Conservation (phyloP, 2,797 vertebrate species). For the Scarus forsteni region DNA sequence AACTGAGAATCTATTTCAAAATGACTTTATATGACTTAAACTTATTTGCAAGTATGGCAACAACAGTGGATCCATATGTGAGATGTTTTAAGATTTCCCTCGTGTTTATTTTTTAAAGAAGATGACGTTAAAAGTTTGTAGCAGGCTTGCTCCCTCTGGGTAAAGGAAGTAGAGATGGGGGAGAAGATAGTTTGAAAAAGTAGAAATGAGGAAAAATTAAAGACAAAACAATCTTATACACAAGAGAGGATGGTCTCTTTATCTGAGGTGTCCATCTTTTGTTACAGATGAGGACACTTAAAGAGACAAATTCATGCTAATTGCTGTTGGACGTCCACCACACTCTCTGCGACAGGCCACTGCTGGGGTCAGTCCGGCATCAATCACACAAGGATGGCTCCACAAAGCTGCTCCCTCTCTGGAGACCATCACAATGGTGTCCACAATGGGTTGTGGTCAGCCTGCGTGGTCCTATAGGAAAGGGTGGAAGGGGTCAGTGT, state of each 20-base stretch:
- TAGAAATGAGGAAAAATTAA: background rate
- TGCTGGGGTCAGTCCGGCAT: slow-evolving; percentile 78
- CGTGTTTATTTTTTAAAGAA: background rate
- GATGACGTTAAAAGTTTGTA: background rate
- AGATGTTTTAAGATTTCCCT: background rate
- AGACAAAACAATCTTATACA: background rate
- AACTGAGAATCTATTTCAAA: no score
- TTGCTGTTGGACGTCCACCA: slow-evolving; percentile 85
- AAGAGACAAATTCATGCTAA: slow-evolving; percentile 87
- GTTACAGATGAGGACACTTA: slow-evolving; percentile 60
- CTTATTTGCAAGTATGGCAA: background rate
- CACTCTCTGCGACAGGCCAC: slow-evolving; percentile 71
- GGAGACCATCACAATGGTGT: slow-evolving; percentile 52
- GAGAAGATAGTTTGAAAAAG: background rate
- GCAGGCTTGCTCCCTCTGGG: no score
- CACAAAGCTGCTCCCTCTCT: slow-evolving; percentile 59
- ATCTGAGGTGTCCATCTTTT: slow-evolving; percentile 3
- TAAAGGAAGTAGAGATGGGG: background rate
- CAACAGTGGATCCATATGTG: no score
- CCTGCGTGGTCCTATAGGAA: slow-evolving; percentile 44
- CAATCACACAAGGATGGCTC: slow-evolving; percentile 66
- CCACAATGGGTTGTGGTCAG: slow-evolving; percentile 56
- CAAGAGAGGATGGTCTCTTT: background rate
- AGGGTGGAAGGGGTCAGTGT: slow-evolving; percentile 52
- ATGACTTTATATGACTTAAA: no score